Evolutionary conservation across 2,797 vertebrate species (phyloP).

Genomic region (Petrocephalus sullivani): DNA sequence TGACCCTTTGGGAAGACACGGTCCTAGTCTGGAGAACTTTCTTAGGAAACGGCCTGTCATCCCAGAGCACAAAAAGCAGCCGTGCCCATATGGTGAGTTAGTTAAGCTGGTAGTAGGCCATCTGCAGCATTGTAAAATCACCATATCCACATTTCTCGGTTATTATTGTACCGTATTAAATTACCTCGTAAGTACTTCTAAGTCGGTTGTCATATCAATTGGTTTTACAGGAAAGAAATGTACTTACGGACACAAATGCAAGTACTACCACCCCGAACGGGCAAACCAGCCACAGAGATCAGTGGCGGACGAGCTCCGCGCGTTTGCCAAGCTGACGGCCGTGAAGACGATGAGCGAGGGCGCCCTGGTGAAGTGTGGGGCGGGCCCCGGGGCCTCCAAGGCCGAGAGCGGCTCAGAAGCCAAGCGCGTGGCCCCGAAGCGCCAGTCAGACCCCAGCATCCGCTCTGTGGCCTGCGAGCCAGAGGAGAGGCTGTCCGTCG

Average conservation of each 20-base stretch:
- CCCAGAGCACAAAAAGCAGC: constrained; percentile 97
- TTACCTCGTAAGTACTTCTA: neutral
- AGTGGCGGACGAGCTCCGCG: constrained; percentile 94
- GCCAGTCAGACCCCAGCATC: constrained; percentile 96
- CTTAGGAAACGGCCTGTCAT: constrained; percentile 90
- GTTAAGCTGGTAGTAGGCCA: constrained; percentile 37
- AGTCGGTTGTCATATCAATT: neutral
- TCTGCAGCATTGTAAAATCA: neutral
- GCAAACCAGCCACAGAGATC: constrained; percentile 92
- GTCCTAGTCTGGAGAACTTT: constrained; percentile 96
- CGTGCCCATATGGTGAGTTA: constrained; percentile 95
- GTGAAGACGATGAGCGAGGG: constrained; percentile 98
- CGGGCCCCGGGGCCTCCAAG: constrained; percentile 63
- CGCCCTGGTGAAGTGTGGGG: constrained; percentile 82
- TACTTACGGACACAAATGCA: constrained; percentile 99
- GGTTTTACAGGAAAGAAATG: constrained; percentile 87
- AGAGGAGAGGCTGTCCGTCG: constrained; percentile 76
- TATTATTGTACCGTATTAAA: neutral
- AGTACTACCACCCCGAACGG: constrained; percentile 98
- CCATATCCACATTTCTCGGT: neutral
- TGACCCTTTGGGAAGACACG: constrained; percentile 93
- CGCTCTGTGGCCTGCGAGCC: constrained; percentile 86
- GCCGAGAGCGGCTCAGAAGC: constrained; percentile 79
- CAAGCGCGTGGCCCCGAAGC: constrained; percentile 90
- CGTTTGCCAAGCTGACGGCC: constrained; percentile 94